Evolutionary conservation across 1,140 invertebrate species (phyloP).

Genomic region (Magallana gigas): DNA sequence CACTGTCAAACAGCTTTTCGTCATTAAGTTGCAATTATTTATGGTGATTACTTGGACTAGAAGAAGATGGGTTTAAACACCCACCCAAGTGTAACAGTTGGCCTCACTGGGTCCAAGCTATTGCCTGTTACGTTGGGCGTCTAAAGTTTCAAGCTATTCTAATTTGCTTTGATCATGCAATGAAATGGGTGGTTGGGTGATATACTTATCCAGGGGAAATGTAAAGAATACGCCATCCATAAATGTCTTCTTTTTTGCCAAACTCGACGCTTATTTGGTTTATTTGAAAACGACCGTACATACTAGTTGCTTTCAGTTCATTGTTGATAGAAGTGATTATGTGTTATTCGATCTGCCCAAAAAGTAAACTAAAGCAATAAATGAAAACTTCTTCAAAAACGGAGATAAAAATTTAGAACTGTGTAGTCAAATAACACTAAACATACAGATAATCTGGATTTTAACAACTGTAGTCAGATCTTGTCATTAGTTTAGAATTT

Average conservation of each 20-base stretch:
- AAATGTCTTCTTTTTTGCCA: conserved; percentile 1
- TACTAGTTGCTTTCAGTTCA: neutral
- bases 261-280: conserved; percentile 27
- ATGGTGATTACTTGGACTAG: conserved; percentile 37
- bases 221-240: conserved; percentile 30
- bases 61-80: conserved; percentile 30
- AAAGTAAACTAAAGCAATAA: conserved; percentile 31
- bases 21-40: conserved; percentile 38
- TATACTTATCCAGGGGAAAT: conserved; percentile 22
- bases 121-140: conserved; percentile 15
- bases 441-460: conserved; percentile 17
- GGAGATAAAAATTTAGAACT: conserved; percentile 20
- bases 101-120: neutral
- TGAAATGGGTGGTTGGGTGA: conserved; percentile 26
- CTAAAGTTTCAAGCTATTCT: conserved; percentile 27
- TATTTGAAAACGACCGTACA: conserved; percentile 25
- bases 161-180: conserved; percentile 36
- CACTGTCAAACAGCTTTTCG: conserved; percentile 34
- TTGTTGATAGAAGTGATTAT: conserved; percentile 32
- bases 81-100: conserved; percentile 35
- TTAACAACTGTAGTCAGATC: neutral
- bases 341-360: conserved; percentile 31
- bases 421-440: conserved; percentile 31
- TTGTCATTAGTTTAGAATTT: neutral
- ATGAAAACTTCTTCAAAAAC: conserved; percentile 15